phyloP scores from a whole-genome alignment of 2,113 vertebrate genomes.

The Amazona vittata region DNA sequence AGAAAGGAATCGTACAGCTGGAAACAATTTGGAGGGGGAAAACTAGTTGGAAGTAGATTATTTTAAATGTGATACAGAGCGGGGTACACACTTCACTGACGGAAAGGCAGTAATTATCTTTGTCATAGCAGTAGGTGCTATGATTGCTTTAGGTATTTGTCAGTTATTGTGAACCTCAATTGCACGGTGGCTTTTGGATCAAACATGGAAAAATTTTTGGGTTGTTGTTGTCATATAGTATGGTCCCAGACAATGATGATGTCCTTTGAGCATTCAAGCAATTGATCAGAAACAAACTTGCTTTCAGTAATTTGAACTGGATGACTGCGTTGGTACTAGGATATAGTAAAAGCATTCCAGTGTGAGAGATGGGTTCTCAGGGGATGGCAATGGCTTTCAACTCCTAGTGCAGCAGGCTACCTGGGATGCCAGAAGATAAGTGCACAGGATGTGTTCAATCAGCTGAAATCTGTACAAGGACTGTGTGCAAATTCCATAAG shows the following conservation, averaged over 20 bases:
- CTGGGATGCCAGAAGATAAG: background rate
- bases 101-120: conserved; percentile 37
- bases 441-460: background rate
- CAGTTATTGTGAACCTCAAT: conserved; percentile 7
- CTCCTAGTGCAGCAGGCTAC: background rate
- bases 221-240: background rate
- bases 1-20: conserved; percentile 24
- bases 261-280: background rate
- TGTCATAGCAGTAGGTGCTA: conserved; percentile 48
- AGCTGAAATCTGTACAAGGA: background rate
- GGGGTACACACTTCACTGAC: background rate
- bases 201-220: background rate
- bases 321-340: background rate
- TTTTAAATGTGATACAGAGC: conserved; percentile 58
- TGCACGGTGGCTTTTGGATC: background rate
- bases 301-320: background rate
- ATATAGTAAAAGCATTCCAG: background rate
- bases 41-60: conserved; percentile 57
- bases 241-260: background rate
- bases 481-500: background rate
- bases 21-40: conserved; percentile 52
- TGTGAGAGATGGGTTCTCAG: background rate
- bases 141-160: conserved; percentile 49
- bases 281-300: background rate
- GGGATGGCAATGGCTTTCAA: background rate